Conservation (phyloP, 2,113 vertebrate genomes). For the Tyrannus savana region DNA sequence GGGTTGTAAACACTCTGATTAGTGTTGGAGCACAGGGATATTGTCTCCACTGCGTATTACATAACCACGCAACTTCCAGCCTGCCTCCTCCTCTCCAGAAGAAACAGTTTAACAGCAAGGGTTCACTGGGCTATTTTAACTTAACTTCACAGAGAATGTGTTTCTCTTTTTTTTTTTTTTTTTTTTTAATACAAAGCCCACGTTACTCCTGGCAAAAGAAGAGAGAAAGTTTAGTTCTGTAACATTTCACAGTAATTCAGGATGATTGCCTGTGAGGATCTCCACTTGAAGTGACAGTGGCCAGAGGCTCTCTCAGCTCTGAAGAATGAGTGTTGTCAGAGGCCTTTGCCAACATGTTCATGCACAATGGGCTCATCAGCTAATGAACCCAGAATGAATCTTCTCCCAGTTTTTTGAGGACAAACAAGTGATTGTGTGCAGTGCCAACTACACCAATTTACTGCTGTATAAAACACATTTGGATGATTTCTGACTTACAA, state of each 20-base stretch:
- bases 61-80: background rate
- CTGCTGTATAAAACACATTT: background rate
- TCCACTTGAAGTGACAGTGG: background rate
- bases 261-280: background rate
- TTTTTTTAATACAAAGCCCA: background rate
- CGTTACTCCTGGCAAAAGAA: background rate
- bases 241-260: background rate
- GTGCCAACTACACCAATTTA: background rate
- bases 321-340: background rate
- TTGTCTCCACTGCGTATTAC: background rate
- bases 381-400: conserved; percentile 1
- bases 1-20: conserved; percentile 30
- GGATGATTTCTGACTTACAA: background rate
- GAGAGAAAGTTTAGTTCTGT: background rate
- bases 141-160: background rate
- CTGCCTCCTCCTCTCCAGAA: background rate
- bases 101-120: background rate
- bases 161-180: background rate
- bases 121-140: background rate
- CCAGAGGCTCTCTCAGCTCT: background rate
- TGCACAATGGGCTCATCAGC: background rate
- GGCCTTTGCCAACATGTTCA: background rate
- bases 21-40: conserved; percentile 24
- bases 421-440: conserved; percentile 3
- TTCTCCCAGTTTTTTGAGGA: background rate